Conservation (phyloP, 1,140 invertebrate species). For the Magallana gigas region DNA sequence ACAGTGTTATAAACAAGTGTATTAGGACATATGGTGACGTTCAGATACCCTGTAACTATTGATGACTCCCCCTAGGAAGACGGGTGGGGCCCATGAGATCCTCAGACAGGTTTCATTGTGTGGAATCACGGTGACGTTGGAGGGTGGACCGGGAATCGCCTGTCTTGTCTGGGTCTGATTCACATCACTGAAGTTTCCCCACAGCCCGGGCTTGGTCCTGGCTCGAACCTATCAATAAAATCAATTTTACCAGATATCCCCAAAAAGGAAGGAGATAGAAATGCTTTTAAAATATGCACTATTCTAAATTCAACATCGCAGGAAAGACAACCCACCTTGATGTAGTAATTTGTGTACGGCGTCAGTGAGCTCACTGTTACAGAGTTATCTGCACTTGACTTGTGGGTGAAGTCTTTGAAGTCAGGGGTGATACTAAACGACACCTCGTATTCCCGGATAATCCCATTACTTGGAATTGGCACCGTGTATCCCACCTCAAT, state of each 20-base stretch:
- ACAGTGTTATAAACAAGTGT: too few species aligned
- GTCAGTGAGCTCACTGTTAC: slow-evolving; percentile 54
- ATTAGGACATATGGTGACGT: too few species aligned
- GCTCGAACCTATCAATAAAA: slow-evolving; percentile 63
- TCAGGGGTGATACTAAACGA: slow-evolving; percentile 56
- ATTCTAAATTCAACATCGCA: too few species aligned
- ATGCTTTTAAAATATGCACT: too few species aligned
- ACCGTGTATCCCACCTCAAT: slow-evolving; percentile 63
- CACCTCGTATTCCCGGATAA: slow-evolving; percentile 61
- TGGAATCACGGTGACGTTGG: slow-evolving; percentile 42
- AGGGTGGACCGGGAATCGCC: slow-evolving; percentile 61
- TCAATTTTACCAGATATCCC: neutral
- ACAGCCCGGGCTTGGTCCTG: slow-evolving; percentile 60
- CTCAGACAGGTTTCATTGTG: slow-evolving; percentile 68
- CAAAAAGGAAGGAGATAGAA: too few species aligned
- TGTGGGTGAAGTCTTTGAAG: slow-evolving; percentile 55
- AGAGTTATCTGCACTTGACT: neutral
- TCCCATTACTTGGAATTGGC: slow-evolving; percentile 67
- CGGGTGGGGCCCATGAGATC: slow-evolving; percentile 66
- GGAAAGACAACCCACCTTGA: slow-evolving; percentile 61
- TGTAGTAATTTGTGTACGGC: slow-evolving; percentile 64
- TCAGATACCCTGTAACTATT: slow-evolving; percentile 60
- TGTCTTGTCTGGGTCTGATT: slow-evolving; percentile 55
- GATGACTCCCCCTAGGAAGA: slow-evolving; percentile 61
- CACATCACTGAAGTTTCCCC: slow-evolving; percentile 57